Evolutionary conservation across 2,797 vertebrate species (phyloP), one percentile per base, ranked within the genome.

Genomic region (Cheirogaleus major): DNA sequence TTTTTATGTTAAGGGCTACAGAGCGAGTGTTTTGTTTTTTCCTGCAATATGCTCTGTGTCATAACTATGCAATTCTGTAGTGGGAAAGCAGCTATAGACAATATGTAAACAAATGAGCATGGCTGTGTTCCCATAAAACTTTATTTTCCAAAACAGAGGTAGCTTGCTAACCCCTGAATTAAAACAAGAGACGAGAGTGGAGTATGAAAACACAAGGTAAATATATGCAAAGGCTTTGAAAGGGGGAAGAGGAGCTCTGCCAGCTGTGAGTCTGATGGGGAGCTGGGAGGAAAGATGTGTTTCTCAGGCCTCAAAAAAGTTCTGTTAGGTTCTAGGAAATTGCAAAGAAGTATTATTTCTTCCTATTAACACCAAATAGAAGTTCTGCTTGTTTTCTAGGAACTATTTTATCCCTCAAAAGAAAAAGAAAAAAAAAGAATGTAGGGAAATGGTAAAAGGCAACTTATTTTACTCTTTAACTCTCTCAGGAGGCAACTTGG

Each of bases 311-410:
- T 91, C 69, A 50, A 3, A 91, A 82, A 84, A 65, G 14, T 81
- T 63, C 5, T 78, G 7, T 63, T 81, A 27, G n/a, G 6, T 91
- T 96, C 35, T 69, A 91, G 69, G 92, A 97, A 96, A 91, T 89
- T 79, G 35, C 25, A 85, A 57, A 76, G n/a, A 57, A 57, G 18
- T 63, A 32, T 70, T 70, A 12, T 11, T 82, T 78, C 38, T 95
- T 52, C 15, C 20, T 18, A 82, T 80, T 32, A 96, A 61, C 61
- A 48, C 13, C 27, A 59, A 75, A 52, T 23, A 93, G 79, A 93
- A 82, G 48, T 79, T 73, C 35, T n/a, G 3, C 73, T 94, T 95
- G 59, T 95, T 97, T 97, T 94, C 96, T 10, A n/a, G 70, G 76
- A 96, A 94, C 52, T 81, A 78, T 41, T 25, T 81, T 67, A 83